Evolutionary conservation across 2,888 invertebrate species (phyloP).

Genomic region (Pogonocherus hispidulus): DNA sequence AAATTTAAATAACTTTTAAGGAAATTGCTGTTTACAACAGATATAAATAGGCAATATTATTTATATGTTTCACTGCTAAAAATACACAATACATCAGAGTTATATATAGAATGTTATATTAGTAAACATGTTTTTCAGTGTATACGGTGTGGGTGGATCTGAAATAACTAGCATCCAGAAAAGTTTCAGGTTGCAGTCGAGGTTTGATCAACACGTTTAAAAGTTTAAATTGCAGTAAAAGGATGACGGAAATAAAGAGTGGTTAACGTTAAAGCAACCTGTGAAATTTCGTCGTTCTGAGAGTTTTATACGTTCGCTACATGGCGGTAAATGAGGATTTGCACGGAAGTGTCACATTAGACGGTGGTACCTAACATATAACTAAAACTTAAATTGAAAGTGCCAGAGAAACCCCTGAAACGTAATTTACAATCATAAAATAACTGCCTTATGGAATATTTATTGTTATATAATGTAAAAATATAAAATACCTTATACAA

Average conservation of each 20-base stretch:
- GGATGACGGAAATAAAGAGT: constrained; percentile 43
- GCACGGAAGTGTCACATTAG: not conserved
- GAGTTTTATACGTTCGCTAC: constrained; percentile 17
- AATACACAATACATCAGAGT: too few species aligned
- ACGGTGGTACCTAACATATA: not conserved
- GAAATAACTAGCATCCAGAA: constrained; percentile 27
- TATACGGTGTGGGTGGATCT: constrained; percentile 3
- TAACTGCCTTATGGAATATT: too few species aligned
- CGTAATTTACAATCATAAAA: too few species aligned
- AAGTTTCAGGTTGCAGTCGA: constrained; percentile 34
- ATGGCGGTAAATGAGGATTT: not conserved
- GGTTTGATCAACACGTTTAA: constrained; percentile 50
- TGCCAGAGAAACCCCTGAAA: not conserved
- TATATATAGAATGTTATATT: too few species aligned
- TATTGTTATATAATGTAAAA: too few species aligned
- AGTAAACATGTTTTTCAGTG: not conserved
- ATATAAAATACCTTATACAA: too few species aligned
- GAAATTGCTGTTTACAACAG: too few species aligned
- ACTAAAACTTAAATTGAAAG: not conserved
- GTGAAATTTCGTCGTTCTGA: constrained; percentile 23
- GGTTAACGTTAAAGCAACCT: constrained; percentile 40
- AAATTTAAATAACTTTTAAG: too few species aligned
- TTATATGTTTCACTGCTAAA: too few species aligned
- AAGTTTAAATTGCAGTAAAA: constrained; percentile 49
- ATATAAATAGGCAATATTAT: too few species aligned